Conservation (phyloP, 2,797 vertebrate genomes). For the Cuniculus paca region DNA sequence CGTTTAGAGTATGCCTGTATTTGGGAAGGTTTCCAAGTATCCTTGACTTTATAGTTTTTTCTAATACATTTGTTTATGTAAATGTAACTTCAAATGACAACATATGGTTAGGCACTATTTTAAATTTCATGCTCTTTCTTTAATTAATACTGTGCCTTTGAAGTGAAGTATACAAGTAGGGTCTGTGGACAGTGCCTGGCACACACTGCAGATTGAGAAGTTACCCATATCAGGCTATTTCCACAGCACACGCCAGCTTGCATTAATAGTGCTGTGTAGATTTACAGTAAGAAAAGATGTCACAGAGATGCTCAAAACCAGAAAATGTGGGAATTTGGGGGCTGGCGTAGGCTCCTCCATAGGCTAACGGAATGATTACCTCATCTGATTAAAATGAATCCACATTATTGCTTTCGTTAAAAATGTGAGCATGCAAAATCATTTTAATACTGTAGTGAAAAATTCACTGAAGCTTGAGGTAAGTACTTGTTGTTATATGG, state of each 20-base stretch:
- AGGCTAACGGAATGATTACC: neutral
- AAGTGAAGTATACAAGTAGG: neutral
- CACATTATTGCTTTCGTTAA: neutral
- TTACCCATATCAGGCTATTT: neutral
- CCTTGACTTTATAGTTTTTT: neutral
- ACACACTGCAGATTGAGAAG: neutral
- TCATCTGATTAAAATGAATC: neutral
- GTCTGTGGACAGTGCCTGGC: neutral
- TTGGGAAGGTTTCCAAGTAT: neutral
- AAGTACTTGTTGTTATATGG: neutral
- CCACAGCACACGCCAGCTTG: neutral
- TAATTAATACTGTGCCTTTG: neutral
- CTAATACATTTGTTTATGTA: neutral
- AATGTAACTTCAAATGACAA: neutral
- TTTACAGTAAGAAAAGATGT: neutral
- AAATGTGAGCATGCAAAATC: neutral
- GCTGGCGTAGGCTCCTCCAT: neutral
- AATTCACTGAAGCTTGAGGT: neutral
- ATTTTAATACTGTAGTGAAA: constrained; percentile 23
- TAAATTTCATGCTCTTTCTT: neutral
- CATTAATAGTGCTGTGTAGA: neutral
- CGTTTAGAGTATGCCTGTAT: neutral
- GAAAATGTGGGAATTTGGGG: neutral
- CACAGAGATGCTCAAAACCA: neutral
- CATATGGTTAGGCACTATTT: neutral